Evolutionary conservation across 2,888 invertebrate species (phyloP).

Genomic region (Thymelicus lineola): DNA sequence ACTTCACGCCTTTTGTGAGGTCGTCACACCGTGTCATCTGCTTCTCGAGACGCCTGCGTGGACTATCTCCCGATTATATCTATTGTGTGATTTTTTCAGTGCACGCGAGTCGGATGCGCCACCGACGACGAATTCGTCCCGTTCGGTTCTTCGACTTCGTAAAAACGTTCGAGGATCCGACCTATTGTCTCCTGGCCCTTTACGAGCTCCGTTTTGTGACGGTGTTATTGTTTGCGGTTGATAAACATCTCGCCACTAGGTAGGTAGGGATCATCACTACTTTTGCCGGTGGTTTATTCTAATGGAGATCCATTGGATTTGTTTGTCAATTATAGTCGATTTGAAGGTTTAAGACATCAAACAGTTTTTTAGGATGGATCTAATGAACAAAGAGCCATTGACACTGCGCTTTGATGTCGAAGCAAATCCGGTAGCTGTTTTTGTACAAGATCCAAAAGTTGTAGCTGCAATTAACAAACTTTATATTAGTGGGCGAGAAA

Average conservation of each 20-base stretch:
- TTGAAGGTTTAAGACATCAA: conserved; percentile 56
- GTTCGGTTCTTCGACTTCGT: conserved; percentile 78
- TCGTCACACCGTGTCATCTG: conserved; percentile 84
- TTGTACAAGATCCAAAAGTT: conserved; percentile 71
- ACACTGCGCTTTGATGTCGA: conserved; percentile 59
- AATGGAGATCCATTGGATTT: conserved; percentile 69
- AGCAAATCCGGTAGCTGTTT: conserved; percentile 53
- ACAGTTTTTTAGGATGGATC: conserved; percentile 68
- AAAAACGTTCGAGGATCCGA: conserved; percentile 79
- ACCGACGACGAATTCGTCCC: conserved; percentile 83
- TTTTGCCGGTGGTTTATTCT: conserved; percentile 74
- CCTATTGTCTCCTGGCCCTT: conserved; percentile 81
- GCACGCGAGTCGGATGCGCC: conserved; percentile 80
- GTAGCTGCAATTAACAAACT: conserved; percentile 71
- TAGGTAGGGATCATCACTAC: conserved; percentile 82
- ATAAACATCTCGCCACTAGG: conserved; percentile 84
- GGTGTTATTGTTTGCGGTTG: conserved; percentile 84
- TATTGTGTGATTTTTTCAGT: conserved; percentile 82
- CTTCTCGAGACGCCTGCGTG: conserved; percentile 82
- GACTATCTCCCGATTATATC: conserved; percentile 83
- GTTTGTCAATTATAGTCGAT: conserved; percentile 72
- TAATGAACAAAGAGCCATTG: conserved; percentile 68
- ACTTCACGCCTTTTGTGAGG: conserved; percentile 84
- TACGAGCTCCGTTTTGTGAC: conserved; percentile 81
- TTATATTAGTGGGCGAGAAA: conserved; percentile 49